Conservation (phyloP, 2,797 vertebrate genomes). For the Malacoraja senta region DNA sequence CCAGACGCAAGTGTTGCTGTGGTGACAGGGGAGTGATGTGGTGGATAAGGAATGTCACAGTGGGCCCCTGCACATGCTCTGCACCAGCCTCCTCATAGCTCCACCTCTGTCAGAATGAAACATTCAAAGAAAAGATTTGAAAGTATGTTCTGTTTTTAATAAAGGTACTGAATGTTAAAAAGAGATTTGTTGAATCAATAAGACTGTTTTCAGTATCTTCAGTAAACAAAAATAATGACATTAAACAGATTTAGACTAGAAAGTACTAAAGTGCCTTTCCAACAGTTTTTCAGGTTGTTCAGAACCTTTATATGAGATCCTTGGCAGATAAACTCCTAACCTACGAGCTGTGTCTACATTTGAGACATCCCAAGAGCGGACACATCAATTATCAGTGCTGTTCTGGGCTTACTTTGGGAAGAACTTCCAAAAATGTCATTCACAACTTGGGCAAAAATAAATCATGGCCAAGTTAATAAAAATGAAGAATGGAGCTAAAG, state of each 20-base stretch:
- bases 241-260: background rate
- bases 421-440: background rate
- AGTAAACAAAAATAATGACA: background rate
- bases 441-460: background rate
- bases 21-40: conserved; percentile 23
- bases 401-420: background rate
- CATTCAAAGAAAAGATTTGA: background rate
- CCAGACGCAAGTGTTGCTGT: conserved; percentile 13
- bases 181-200: background rate
- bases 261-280: background rate
- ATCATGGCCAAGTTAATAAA: background rate
- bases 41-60: background rate
- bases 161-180: background rate
- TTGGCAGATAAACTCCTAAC: background rate
- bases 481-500: too few species aligned
- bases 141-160: background rate
- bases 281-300: background rate
- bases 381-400: background rate
- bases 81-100: background rate
- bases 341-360: background rate
- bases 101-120: background rate
- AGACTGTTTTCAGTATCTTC: background rate
- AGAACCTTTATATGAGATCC: background rate
- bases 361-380: background rate
- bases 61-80: background rate